Conservation (phyloP, 2,797 vertebrate genomes). For the Basileuterus tristriatus region DNA sequence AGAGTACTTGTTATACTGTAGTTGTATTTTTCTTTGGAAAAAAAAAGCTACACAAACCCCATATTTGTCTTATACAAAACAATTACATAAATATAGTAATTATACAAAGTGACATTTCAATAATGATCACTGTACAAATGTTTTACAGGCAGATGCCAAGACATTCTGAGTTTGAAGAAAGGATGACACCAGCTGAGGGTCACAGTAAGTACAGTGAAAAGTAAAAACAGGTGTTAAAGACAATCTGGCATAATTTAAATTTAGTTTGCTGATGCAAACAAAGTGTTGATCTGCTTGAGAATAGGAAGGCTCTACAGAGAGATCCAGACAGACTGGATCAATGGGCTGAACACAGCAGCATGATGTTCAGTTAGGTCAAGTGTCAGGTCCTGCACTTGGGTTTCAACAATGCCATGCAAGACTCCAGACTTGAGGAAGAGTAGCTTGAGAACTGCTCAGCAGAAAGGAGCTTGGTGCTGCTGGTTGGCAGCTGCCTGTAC, state of each 20-base stretch:
- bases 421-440: not conserved
- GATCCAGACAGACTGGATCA: not conserved
- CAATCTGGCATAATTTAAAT: not conserved
- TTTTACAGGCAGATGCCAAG: not conserved
- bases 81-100: not conserved
- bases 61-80: not conserved
- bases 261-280: not conserved
- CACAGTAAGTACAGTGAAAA: not conserved
- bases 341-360: not conserved
- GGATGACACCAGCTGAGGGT: not conserved
- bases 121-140: not conserved
- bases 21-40: not conserved
- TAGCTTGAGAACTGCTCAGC: not conserved
- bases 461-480: not conserved
- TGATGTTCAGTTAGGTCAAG: not conserved
- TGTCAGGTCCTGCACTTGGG: not conserved
- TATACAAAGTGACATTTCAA: not conserved
- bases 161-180: not conserved
- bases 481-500: not conserved
- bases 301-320: not conserved
- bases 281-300: not conserved
- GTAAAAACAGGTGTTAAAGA: not conserved
- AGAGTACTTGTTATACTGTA: not conserved
- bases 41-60: rapidly evolving
- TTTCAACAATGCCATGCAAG: not conserved